phyloP scores from a whole-genome alignment of 2,888 invertebrate genomes.

The Ryuthela nishihirai region DNA sequence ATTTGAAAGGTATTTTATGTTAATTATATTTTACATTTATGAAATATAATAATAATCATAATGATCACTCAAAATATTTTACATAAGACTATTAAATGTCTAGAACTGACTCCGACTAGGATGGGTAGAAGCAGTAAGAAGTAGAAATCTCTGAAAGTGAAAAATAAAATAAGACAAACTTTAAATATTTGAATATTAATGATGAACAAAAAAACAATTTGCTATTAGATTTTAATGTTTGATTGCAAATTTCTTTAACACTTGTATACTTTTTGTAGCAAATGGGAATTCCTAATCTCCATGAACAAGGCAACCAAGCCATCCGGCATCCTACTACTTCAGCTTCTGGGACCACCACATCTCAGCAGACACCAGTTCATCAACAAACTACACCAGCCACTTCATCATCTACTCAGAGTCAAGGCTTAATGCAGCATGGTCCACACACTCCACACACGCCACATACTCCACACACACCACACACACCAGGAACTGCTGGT shows the following conservation, averaged over 20 bases:
- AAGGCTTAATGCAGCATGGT: constrained; percentile 66
- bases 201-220: too few relatives aligned
- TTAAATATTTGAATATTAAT: too few relatives aligned
- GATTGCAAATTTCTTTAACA: neutral
- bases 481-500: constrained; percentile 60
- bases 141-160: too few relatives aligned
- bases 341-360: constrained; percentile 8
- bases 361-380: constrained; percentile 16
- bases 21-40: too few relatives aligned
- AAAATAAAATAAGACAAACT: too few relatives aligned
- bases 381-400: constrained; percentile 37
- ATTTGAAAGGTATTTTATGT: too few relatives aligned
- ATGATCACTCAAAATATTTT: too few relatives aligned
- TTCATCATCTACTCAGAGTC: constrained; percentile 32
- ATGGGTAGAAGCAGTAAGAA: too few relatives aligned
- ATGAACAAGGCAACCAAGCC: constrained; percentile 32
- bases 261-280: constrained; percentile 13
- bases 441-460: constrained; percentile 63
- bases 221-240: too few relatives aligned
- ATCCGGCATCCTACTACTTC: constrained; percentile 30
- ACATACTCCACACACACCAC: constrained; percentile 72
- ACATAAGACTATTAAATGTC: too few relatives aligned
- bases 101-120: too few relatives aligned
- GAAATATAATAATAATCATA: too few relatives aligned
- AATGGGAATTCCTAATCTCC: constrained; percentile 39